Conservation (phyloP, 2,113 vertebrate genomes). For the Rhizomys pruinosus region DNA sequence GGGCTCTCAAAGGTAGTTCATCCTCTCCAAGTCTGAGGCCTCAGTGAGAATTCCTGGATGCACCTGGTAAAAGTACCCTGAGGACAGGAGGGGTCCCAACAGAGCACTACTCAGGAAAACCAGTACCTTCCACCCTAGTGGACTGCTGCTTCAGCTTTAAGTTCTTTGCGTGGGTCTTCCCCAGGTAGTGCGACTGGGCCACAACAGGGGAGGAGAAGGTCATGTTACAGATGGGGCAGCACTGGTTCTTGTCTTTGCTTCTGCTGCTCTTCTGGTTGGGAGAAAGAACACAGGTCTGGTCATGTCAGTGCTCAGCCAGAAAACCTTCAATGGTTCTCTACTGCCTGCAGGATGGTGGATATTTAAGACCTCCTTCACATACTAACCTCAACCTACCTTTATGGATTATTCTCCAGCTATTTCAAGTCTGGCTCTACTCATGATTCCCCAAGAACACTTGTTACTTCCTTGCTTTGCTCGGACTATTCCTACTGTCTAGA, state of each 20-base stretch:
- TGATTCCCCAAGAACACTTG: slow-evolving; percentile 7
- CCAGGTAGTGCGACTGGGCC: slow-evolving; percentile 96
- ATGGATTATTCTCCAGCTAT: slow-evolving; percentile 47
- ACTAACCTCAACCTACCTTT: slow-evolving; percentile 62
- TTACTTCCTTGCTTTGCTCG: slow-evolving; percentile 34
- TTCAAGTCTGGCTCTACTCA: neutral
- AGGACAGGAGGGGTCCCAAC: slow-evolving; percentile 44
- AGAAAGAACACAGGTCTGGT: slow-evolving; percentile 80
- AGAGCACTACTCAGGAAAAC: slow-evolving; percentile 77
- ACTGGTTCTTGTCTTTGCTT: slow-evolving; percentile 92
- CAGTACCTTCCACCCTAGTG: slow-evolving; percentile 88
- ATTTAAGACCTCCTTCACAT: slow-evolving; percentile 45
- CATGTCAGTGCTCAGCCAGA: slow-evolving; percentile 60
- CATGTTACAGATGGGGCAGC: slow-evolving; percentile 96
- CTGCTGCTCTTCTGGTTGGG: slow-evolving; percentile 88
- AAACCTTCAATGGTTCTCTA: slow-evolving; percentile 67
- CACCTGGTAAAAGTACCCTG: slow-evolving; percentile 40
- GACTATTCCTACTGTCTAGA: slow-evolving; percentile 41
- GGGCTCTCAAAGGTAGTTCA: slow-evolving; percentile 44
- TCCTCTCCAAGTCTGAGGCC: slow-evolving; percentile 44
- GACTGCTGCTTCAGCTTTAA: slow-evolving; percentile 91
- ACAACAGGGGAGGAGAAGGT: slow-evolving; percentile 94
- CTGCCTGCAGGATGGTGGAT: slow-evolving; percentile 45
- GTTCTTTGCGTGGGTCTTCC: slow-evolving; percentile 98
- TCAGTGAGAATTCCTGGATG: slow-evolving; percentile 51